Evolutionary conservation across 2,888 invertebrate genomes (phyloP), one percentile per base, ranked within the genome.

Genomic region (Tiphia femorata): DNA sequence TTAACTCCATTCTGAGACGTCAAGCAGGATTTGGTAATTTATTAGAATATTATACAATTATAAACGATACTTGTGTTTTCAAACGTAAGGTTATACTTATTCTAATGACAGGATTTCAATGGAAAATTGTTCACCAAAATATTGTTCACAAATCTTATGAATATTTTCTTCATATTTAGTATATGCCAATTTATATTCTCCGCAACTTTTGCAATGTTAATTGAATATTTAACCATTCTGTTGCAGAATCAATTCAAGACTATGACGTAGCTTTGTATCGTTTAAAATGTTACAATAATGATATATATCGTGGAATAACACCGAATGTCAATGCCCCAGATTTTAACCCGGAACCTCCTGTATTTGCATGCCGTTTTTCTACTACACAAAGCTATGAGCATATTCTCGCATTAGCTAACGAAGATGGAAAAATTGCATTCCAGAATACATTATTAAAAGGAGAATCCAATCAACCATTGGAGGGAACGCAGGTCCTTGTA

Each of bases 361-460:
- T 94, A 72, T 94, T 93, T 79, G 92, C 93, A 0, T 92, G 92
- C 56, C 91, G 92, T 77, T 94, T 93, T 81, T 90, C 92, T 8
- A 90, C 89, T 75, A 86, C 86, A 58, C 75, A 86, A 56, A 89
- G 89, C 51, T 88, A 87, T 68, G 89, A 91, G 74, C 88, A 94
- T 75, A 86, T 93, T 20, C 82, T 95, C 40, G 94, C 93, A 7
- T 86, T 95, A 49, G 94, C 94, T 5, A 94, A 95, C 80, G 95
- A 96, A 85, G 93, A 94, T 85, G 96, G 95, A 17, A 88, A 87
- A 72, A 86, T 93, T 30, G 88, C 89, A 44, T 61, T 87, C 8
- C 84, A 86, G 59, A 75, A 86, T 59, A 86, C 85, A 16, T 50
- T 35, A 2, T 47, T 67, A 59, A 72, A 51, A 51, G 44, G 63